phyloP scores from a whole-genome alignment of 2,113 vertebrate species.

The Varanus salvator region DNA sequence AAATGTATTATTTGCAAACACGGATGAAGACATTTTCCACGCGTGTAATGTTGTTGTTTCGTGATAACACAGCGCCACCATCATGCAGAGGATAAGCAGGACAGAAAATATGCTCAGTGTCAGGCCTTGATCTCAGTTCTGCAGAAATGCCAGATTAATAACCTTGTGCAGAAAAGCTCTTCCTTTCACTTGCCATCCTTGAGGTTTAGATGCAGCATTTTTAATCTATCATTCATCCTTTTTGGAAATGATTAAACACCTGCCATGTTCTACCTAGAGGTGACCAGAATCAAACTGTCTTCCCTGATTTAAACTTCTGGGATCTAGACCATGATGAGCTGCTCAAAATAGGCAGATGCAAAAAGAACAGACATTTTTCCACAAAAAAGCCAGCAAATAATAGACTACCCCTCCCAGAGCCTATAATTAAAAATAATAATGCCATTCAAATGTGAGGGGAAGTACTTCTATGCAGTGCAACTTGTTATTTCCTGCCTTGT shows the following conservation, averaged over 20 bases:
- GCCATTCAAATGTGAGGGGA: background rate
- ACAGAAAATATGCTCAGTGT: too few relatives aligned
- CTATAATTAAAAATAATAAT: background rate
- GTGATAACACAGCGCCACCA: too few relatives aligned
- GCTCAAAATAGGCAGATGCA: background rate
- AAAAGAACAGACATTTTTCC: background rate
- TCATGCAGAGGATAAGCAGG: too few relatives aligned
- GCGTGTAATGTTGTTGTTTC: too few relatives aligned
- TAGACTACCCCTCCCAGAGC: background rate
- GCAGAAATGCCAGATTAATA: too few relatives aligned
- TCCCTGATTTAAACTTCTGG: background rate
- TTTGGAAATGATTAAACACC: background rate
- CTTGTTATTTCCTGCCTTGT: background rate
- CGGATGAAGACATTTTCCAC: too few relatives aligned
- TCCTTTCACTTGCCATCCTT: background rate
- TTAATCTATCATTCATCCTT: too few relatives aligned
- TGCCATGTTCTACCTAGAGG: accelerated
- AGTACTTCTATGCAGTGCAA: background rate
- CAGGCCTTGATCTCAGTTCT: too few relatives aligned
- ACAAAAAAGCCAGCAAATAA: background rate
- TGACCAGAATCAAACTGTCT: background rate
- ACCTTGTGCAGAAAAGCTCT: too few relatives aligned
- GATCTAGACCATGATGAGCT: background rate
- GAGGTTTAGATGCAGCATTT: background rate
- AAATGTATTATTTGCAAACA: too few relatives aligned